Conservation (phyloP, 2,888 invertebrate species). For the Criorhina ranunculi region DNA sequence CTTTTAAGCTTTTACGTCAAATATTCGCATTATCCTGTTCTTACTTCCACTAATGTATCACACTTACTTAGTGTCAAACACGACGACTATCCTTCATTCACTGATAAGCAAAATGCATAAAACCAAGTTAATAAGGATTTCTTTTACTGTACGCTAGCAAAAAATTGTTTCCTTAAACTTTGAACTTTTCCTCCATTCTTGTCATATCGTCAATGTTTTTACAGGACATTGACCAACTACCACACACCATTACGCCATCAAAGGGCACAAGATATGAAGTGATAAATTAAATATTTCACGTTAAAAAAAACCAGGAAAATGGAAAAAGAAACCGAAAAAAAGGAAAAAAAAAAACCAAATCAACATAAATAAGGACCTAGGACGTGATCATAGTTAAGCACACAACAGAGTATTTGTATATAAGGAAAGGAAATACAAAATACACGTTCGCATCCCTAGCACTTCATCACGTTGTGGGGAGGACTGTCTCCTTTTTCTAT, state of each 20-base stretch:
- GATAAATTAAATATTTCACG: slow-evolving; percentile 30
- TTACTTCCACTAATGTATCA: not conserved
- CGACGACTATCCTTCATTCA: slow-evolving; percentile 31
- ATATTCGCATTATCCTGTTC: slow-evolving; percentile 18
- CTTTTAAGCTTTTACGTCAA: slow-evolving; percentile 4
- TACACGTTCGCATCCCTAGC: not conserved
- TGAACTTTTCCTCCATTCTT: slow-evolving; percentile 19
- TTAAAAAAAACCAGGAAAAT: not conserved
- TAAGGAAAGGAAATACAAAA: not conserved
- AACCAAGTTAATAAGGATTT: no score
- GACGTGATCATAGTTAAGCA: not conserved
- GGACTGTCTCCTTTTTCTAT: not conserved
- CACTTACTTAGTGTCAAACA: no score
- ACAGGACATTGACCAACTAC: slow-evolving; percentile 8
- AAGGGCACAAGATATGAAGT: slow-evolving; percentile 18
- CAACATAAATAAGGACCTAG: slow-evolving; percentile 7
- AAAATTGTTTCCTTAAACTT: slow-evolving; percentile 20
- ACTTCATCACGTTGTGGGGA: slow-evolving; percentile 15
- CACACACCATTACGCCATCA: not conserved
- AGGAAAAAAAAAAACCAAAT: not conserved
- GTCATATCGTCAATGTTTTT: slow-evolving; percentile 4
- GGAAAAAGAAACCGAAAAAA: not conserved
- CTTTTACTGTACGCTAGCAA: no score
- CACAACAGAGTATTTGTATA: not conserved
- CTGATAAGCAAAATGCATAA: no score